A percentile compares a stretch with the other conserved stretches of the same genome.
phyloP scores from a whole-genome alignment of 64 coral and sea anemone genomes.

The Pocillopora verrucosa region DNA sequence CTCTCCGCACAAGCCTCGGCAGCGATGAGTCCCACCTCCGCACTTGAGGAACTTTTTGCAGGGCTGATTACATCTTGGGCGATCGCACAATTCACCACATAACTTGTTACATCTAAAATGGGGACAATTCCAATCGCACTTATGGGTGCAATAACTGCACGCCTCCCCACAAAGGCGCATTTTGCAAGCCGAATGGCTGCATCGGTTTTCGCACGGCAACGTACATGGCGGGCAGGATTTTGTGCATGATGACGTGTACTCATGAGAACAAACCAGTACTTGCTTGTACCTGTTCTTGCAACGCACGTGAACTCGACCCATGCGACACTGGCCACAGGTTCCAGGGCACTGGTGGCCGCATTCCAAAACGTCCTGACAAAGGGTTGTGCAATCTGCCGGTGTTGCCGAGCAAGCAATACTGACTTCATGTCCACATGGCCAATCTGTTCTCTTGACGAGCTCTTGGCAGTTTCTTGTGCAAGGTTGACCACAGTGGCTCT shows the following conservation, averaged over 20 bases:
- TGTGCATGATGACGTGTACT: constrained; percentile 22
- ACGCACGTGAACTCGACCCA: constrained; percentile 49
- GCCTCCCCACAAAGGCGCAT: constrained; percentile 41
- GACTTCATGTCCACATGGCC: constrained; percentile 63
- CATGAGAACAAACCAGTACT: constrained; percentile 46
- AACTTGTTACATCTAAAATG: constrained; percentile 47
- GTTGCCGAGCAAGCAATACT: constrained; percentile 70
- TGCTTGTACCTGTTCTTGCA: constrained; percentile 32
- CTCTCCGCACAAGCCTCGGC: constrained; percentile 50
- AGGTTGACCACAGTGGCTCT: constrained; percentile 3
- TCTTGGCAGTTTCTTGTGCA: constrained; percentile 63
- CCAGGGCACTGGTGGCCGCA: constrained; percentile 20
- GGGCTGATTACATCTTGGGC: constrained; percentile 59
- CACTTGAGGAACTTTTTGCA: constrained; percentile 6
- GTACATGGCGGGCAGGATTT: constrained; percentile 56
- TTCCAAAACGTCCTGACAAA: constrained; percentile 38
- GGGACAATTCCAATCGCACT: constrained; percentile 45
- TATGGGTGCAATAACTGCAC: constrained; percentile 6
- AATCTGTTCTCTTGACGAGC: constrained; percentile 61
- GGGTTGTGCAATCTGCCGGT: constrained; percentile 47
- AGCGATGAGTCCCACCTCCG: neutral
- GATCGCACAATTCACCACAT: constrained; percentile 58
- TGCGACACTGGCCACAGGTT: constrained; percentile 48
- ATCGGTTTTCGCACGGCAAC: constrained; percentile 33
- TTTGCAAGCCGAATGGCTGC: constrained; percentile 36